Evolutionary conservation across 2,797 vertebrate species (phyloP), one percentile per base, ranked within the genome.

Genomic region (Bradypus variegatus): DNA sequence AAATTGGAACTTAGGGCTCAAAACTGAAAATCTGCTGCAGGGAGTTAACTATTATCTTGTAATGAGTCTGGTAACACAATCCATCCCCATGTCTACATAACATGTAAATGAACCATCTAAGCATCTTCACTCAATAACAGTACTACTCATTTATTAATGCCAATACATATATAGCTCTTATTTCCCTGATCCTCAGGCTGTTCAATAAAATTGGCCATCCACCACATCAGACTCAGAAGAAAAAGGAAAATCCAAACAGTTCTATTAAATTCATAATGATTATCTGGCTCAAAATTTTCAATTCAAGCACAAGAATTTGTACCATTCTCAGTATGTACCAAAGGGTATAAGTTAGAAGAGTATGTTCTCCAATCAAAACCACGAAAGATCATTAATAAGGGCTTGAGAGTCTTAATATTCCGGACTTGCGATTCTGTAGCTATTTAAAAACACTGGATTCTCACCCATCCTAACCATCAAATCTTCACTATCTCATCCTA

Each of bases 221-320:
- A 77, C 73, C 48, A 86, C 48, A 92, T 78, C 36, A 81, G 75
- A 89, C 13, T 81, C 29, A 69, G 21, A 23, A 81, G 23, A 53
- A 93, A 80, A 69, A 18, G 21, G 48, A 75, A 85, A 95, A 88
- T 62, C 29, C 55, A 86, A 91, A 75, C 55, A 73, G 19, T 21
- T 10, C 69, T 70, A 9, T 70, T 53, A 88, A 90, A 10, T n/a
- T 89, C 65, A 86, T 1, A 83, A 23, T 55, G n/a, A 89, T 76
- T 76, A 65, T 53, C 69, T 19, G 65, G 84, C 48, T 93, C 81
- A 77, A 87, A 38, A 48, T 38, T 93, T 91, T 90, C 62, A 96
- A 53, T 29, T 36, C 75, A 76, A 80, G 38, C 27, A 82, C 15
- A 70, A 89, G 9, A 27, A 91, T 67, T 89, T 85, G 23, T 31